A percentile compares a stretch with the other conserved stretches of the same genome.
Conservation (phyloP, 2,888 invertebrate species). For the Luperina nickerlii region DNA sequence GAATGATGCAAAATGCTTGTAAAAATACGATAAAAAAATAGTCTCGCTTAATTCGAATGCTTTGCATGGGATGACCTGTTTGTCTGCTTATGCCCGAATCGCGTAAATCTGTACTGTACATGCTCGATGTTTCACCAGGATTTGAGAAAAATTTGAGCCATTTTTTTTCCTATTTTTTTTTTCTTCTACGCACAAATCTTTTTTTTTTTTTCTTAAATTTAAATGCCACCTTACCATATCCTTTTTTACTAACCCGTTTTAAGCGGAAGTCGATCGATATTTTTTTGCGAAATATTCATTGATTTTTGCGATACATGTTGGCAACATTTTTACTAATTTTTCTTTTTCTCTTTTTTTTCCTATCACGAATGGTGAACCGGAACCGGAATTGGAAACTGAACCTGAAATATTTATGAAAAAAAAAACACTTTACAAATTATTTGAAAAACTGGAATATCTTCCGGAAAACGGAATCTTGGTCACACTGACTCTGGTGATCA, state of each 20-base stretch:
- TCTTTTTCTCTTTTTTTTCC: slow-evolving; percentile 75
- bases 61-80: slow-evolving; percentile 74
- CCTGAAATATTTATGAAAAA: slow-evolving; percentile 43
- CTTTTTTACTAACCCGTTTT: slow-evolving; percentile 63
- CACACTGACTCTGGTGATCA: slow-evolving; percentile 18
- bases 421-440: slow-evolving; percentile 54
- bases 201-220: slow-evolving; percentile 55
- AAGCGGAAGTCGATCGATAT: slow-evolving; percentile 52
- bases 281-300: slow-evolving; percentile 49
- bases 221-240: slow-evolving; percentile 68
- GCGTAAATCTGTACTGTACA: slow-evolving; percentile 83
- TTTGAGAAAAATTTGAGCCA: slow-evolving; percentile 65
- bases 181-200: slow-evolving; percentile 69
- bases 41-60: slow-evolving; percentile 45
- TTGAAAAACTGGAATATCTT: slow-evolving; percentile 31
- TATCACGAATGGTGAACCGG: slow-evolving; percentile 64
- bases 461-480: slow-evolving; percentile 27
- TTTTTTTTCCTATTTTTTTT: slow-evolving; percentile 64
- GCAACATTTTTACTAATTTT: slow-evolving; percentile 88
- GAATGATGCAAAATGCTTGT: slow-evolving; percentile 25
- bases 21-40: slow-evolving; percentile 8
- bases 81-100: slow-evolving; percentile 67
- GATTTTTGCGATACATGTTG: slow-evolving; percentile 68
- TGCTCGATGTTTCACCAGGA: slow-evolving; percentile 85
- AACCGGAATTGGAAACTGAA: slow-evolving; percentile 49